Conservation (phyloP, 2,113 vertebrate genomes). For the Gorsachius goisagi region DNA sequence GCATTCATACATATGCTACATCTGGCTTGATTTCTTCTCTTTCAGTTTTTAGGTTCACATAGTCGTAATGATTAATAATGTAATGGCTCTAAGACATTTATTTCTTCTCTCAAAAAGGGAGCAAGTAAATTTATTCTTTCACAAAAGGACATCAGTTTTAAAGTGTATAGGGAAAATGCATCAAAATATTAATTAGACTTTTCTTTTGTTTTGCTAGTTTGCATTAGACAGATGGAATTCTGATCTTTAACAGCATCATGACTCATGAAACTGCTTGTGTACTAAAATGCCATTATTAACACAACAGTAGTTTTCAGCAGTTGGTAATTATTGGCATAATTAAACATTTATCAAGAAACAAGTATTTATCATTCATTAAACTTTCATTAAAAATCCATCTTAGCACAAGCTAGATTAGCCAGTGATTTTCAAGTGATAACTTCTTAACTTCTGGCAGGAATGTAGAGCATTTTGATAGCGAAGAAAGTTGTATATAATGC, state of each 20-base stretch:
- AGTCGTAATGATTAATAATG: conserved; percentile 22
- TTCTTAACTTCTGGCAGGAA: conserved; percentile 75
- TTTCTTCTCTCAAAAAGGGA: conserved; percentile 37
- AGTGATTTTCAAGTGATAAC: conserved; percentile 77
- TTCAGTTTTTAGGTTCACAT: conserved; percentile 28
- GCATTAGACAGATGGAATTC: conserved; percentile 80
- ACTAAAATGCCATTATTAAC: conserved; percentile 86
- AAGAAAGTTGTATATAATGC: background rate
- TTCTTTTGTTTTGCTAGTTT: conserved; percentile 80
- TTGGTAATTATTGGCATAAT: conserved; percentile 90
- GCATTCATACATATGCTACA: background rate
- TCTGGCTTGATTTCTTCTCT: conserved; percentile 11
- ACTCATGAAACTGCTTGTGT: conserved; percentile 80
- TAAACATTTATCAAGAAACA: conserved; percentile 87
- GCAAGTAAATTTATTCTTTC: conserved; percentile 42
- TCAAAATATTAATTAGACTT: conserved; percentile 82
- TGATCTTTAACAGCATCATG: conserved; percentile 78
- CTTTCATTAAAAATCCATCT: conserved; percentile 86
- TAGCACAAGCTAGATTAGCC: conserved; percentile 78
- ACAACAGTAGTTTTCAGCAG: conserved; percentile 88
- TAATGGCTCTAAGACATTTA: conserved; percentile 14
- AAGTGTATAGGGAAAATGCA: conserved; percentile 72
- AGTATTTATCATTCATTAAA: conserved; percentile 88
- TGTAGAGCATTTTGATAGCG: conserved; percentile 26
- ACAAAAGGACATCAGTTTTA: conserved; percentile 65